Base-by-base conservation (phyloP, 2,888 invertebrate genomes). In the Chloroclysta siterata region DNA sequence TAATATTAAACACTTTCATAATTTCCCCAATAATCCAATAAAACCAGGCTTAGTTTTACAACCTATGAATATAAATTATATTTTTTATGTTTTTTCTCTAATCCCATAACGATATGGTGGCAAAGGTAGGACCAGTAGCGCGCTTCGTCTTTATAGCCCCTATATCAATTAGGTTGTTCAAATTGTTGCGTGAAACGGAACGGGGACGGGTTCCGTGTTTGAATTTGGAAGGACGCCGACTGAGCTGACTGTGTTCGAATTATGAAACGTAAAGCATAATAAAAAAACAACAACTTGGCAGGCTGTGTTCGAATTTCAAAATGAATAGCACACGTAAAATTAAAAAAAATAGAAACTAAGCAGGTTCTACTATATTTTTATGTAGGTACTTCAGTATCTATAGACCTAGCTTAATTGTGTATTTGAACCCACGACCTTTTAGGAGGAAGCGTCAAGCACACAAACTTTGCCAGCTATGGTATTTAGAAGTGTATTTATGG, bases 61-160 rank as follows among this genome's bases (percentile, higher is more conserved):
- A 48, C 66, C 68, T 69, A 69, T 71, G 71, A 69, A 71, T 68
- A 71, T 69, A 71, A 65, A 63, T 66, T 70, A 62, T 62, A 61
- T 66, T 64, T 67, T 71, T 65, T 62, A 53, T 56, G 68, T 77
- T 75, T 75, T 77, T 76, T 79, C 70, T 72, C 69, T 82, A 81
- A 84, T 84, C 83, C 78, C 74, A 75, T 83, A 83, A 80, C 82
- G 77, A 83, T 80, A 74, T 76, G 68, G 77, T 72, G 68, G 63
- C 67, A 59, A 68, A 63, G 65, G 61, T 48, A 65, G 53, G 66
- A 69, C 68, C 69, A 67, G 72, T 71, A 70, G 72, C 69, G 68
- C 51, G 56, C 59, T 71, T 61, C 74, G 61, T 72, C 73, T 81
- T 83, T 83, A 83, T 77, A 66, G 70, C 53, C 51, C 63, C 67